Percentiles rank a stretch among this genome's conserved stretches.
phyloP scores from a whole-genome alignment of 1,140 invertebrate genomes.

The Brachionus sp. region DNA sequence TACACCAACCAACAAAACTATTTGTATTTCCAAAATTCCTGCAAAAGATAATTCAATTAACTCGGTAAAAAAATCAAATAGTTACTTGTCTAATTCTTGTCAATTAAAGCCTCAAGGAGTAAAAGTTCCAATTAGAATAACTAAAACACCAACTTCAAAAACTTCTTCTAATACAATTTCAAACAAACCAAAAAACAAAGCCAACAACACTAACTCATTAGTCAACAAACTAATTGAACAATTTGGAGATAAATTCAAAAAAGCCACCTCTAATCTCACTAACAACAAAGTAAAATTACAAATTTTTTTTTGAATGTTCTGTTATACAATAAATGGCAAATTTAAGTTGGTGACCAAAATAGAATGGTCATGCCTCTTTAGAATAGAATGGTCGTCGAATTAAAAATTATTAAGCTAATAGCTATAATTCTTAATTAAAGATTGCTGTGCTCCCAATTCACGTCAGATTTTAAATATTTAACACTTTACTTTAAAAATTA shows the following conservation, averaged over 20 bases:
- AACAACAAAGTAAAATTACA: background rate
- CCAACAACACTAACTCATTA: too few relatives aligned
- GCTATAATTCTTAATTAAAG: too few relatives aligned
- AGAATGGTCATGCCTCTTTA: too few relatives aligned
- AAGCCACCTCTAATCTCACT: background rate
- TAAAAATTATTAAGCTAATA: too few relatives aligned
- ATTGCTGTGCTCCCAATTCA: too few relatives aligned
- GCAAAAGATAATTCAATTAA: background rate
- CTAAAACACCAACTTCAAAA: background rate
- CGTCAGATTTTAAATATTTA: too few relatives aligned
- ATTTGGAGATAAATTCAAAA: constrained; percentile 22
- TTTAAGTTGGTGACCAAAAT: too few relatives aligned
- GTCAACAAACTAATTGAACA: background rate
- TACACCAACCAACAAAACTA: constrained; percentile 10
- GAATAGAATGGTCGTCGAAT: too few relatives aligned
- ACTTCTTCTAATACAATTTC: background rate
- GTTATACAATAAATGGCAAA: too few relatives aligned
- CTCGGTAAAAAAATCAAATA: background rate
- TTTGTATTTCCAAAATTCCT: constrained; percentile 16
- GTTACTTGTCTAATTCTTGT: background rate
- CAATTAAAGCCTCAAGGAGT: background rate
- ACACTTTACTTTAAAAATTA: too few relatives aligned
- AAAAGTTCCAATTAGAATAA: background rate
- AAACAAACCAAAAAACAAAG: constrained; percentile 2
- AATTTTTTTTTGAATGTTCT: background rate